Percentiles rank a stretch among this genome's conserved stretches.
phyloP scores from a whole-genome alignment of 2,113 vertebrate species.

The Emydocephalus ijimae region DNA sequence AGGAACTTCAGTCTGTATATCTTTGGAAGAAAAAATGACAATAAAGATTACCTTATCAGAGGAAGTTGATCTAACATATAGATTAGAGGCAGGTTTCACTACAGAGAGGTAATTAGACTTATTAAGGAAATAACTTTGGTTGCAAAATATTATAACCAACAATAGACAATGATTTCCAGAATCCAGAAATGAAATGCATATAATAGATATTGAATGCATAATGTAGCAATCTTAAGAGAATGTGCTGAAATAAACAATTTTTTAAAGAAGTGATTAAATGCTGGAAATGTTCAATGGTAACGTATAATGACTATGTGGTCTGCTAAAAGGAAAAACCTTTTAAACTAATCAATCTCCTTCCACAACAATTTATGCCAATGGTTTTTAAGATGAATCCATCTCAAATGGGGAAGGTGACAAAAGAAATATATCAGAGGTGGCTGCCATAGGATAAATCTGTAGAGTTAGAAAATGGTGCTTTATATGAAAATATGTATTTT shows the following conservation, averaged over 20 bases:
- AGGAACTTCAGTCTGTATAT: background rate
- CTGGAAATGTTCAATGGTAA: constrained; percentile 56
- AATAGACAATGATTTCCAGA: background rate
- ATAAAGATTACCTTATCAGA: background rate
- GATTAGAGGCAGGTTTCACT: background rate
- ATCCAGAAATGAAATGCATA: background rate
- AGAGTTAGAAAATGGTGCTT: constrained; percentile 49
- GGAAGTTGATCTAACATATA: background rate
- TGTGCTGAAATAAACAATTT: constrained; percentile 26
- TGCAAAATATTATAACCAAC: background rate
- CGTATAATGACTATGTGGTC: constrained; percentile 66
- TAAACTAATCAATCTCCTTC: constrained; percentile 64
- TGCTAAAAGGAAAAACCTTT: constrained; percentile 72
- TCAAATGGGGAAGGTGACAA: constrained; percentile 63
- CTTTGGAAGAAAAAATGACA: background rate
- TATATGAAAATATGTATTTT: constrained; percentile 46
- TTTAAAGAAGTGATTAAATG: constrained; percentile 58
- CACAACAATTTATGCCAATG: constrained; percentile 66
- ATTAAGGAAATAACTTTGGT: background rate
- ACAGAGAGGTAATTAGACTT: background rate
- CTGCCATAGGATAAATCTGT: constrained; percentile 58
- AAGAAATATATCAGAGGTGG: constrained; percentile 63
- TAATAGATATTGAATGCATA: background rate
- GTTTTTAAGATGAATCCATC: constrained; percentile 67
- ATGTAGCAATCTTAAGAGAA: constrained; percentile 29